phyloP scores from a whole-genome alignment of 2,797 vertebrate genomes.

The Morus bassanus region DNA sequence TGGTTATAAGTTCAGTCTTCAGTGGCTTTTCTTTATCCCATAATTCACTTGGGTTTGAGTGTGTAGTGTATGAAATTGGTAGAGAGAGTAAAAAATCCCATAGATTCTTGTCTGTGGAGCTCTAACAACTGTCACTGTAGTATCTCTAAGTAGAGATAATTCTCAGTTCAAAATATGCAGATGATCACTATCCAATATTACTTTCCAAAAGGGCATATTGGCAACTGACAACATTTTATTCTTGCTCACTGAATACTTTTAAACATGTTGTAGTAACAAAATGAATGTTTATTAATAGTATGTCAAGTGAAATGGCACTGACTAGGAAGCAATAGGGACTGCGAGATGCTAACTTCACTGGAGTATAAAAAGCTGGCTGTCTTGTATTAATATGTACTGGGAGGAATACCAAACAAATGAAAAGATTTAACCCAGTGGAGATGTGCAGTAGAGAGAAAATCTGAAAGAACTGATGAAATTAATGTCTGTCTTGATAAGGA shows the following conservation, averaged over 20 bases:
- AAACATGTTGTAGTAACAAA: slow-evolving; percentile 1
- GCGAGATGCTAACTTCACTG: background rate
- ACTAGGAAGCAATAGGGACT: background rate
- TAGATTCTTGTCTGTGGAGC: background rate
- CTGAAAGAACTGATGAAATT: background rate
- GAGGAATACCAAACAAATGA: background rate
- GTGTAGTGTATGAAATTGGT: background rate
- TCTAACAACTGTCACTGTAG: background rate
- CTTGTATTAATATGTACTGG: background rate
- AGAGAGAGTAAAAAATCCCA: background rate
- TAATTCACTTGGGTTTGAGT: background rate
- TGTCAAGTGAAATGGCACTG: background rate
- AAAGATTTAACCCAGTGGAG: background rate
- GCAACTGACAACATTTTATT: background rate
- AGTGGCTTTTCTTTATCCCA: background rate
- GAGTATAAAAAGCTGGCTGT: background rate
- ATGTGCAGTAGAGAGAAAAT: background rate
- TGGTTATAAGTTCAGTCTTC: background rate
- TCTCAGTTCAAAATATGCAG: background rate
- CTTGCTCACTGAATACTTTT: slow-evolving; percentile 5
- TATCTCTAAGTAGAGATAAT: background rate
- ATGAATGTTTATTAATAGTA: slow-evolving; percentile 42
- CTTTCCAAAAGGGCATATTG: slow-evolving; percentile 5
- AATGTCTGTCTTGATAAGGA: background rate
- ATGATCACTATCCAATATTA: background rate